phyloP scores from a whole-genome alignment of 37 sponge, comb jelly and placozoan species.

The Agelas oroides region DNA sequence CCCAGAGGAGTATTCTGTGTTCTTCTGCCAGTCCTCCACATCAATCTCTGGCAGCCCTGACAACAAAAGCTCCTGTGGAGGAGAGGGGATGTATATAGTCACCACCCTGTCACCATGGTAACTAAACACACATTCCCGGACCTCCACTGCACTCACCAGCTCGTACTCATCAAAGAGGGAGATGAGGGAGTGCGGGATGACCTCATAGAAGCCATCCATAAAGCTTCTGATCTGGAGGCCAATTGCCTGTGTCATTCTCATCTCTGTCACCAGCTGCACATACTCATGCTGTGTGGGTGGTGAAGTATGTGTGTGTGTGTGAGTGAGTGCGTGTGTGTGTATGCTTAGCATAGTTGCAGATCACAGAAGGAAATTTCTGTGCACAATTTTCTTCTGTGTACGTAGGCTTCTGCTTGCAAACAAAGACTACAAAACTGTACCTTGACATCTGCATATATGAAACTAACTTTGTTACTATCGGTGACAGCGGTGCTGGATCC shows the following conservation, averaged over 20 bases:
- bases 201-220: constrained; percentile 90
- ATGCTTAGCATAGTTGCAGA: too few species aligned
- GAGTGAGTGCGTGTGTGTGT: constrained; percentile 24
- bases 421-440: too few species aligned
- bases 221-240: constrained; percentile 88
- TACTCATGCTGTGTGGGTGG: constrained; percentile 79
- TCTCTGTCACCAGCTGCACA: constrained; percentile 95
- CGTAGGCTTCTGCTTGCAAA: too few species aligned
- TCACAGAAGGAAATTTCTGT: too few species aligned
- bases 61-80: constrained; percentile 85
- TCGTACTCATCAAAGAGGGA: constrained; percentile 96
- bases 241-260: constrained; percentile 93
- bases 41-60: constrained; percentile 94
- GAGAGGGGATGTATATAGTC: too few species aligned
- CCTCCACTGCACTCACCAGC: constrained; percentile 62
- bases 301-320: constrained; percentile 30
- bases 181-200: constrained; percentile 88
- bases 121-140: not conserved
- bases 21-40: constrained; percentile 86
- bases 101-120: too few species aligned
- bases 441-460: not conserved
- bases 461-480: constrained; percentile 85
- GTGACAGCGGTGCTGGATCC: constrained; percentile 79
- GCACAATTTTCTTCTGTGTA: too few species aligned
- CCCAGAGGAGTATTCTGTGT: constrained; percentile 87